A percentile compares a stretch with the other conserved stretches of the same genome.
These are phyloP conservation scores for Esperia sulphurella DNA, from an alignment of 2,888 invertebrate genomes.

Conservation along the genomic window DNA sequence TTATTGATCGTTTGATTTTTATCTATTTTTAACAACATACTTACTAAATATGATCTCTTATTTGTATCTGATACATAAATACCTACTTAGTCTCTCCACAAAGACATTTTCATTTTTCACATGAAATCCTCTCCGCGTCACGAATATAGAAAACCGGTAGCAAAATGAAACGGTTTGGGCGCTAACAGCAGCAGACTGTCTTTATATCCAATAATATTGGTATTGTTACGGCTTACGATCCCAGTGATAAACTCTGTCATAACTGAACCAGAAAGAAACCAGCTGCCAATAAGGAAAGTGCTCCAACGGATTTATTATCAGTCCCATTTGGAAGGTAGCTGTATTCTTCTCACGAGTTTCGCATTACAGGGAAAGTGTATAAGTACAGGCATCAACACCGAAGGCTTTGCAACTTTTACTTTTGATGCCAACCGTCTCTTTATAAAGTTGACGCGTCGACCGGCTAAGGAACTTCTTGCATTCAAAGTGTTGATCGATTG, in stretches of 20 bases:
- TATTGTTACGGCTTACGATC: constrained; percentile 7
- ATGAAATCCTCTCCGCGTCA: background rate
- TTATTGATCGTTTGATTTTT: too few species aligned
- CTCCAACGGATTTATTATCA: constrained; percentile 24
- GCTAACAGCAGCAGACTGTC: background rate
- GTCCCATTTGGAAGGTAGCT: constrained; percentile 28
- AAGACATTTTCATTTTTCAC: background rate
- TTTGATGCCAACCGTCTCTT: constrained; percentile 32
- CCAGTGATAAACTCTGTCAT: constrained; percentile 7
- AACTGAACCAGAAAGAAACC: constrained; percentile 15
- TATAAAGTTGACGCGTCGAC: constrained; percentile 35
- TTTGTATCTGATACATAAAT: too few species aligned
- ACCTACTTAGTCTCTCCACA: background rate
- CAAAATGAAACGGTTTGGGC: background rate
- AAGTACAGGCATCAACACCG: constrained; percentile 29
- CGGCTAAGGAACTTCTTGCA: constrained; percentile 25
- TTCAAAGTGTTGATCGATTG: constrained; percentile 39
- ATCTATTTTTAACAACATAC: too few species aligned
- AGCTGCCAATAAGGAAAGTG: constrained; percentile 26
- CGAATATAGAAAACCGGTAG: background rate
- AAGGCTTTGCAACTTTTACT: constrained; percentile 36
- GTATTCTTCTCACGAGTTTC: constrained; percentile 53
- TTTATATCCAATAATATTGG: constrained; percentile 1
- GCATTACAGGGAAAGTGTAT: constrained; percentile 38
- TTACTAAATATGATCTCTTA: too few species aligned